Evolutionary conservation across 2,888 invertebrate genomes (phyloP), one percentile per base, ranked within the genome.

Genomic region (Lithophane ornitopus): DNA sequence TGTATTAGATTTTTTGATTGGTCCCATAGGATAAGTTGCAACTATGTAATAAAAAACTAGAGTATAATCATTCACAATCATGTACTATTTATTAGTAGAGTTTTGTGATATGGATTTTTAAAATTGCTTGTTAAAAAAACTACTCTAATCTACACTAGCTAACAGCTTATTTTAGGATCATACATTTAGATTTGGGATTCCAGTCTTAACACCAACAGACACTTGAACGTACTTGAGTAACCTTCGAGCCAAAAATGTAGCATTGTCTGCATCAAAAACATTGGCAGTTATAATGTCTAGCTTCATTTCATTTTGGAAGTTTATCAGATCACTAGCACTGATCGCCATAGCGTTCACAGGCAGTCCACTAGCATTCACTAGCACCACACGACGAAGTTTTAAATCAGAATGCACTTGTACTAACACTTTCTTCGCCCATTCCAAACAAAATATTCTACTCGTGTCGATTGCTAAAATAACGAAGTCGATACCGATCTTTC

Each of bases 121-220:
- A 12, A 56, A 62, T 54, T 16, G 12, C n/a, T n/a, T n/a, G n/a
- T n/a, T n/a, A n/a, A n/a, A n/a, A n/a, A n/a, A n/a, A n/a, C n/a
- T n/a, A n/a, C n/a, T n/a, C n/a, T n/a, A n/a, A n/a, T n/a, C n/a
- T n/a, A n/a, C n/a, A n/a, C 34, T 34, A 34, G 34, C 34, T 34
- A 34, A 34, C 34, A 34, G 34, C 34, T 34, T 6, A 34, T 34
- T 6, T 34, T 34, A 6, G 4, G 34, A 73, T 93, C 80, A 94
- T 65, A 95, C 88, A 92, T 96, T 95, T 72, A 96, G 72, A 89
- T 96, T 96, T 41, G 96, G 96, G 77, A 96, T 92, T 75, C 96
- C 96, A 85, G 96, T 96, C 63, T 92, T 92, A 44, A 94, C 86
- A 87, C 96, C 96, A 81, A 95, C 62, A 62, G 94, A 92, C 19